These are phyloP conservation scores for Nycticryphes semicollaris DNA, from an alignment of 2,113 vertebrate species.

Conservation along the genomic window DNA sequence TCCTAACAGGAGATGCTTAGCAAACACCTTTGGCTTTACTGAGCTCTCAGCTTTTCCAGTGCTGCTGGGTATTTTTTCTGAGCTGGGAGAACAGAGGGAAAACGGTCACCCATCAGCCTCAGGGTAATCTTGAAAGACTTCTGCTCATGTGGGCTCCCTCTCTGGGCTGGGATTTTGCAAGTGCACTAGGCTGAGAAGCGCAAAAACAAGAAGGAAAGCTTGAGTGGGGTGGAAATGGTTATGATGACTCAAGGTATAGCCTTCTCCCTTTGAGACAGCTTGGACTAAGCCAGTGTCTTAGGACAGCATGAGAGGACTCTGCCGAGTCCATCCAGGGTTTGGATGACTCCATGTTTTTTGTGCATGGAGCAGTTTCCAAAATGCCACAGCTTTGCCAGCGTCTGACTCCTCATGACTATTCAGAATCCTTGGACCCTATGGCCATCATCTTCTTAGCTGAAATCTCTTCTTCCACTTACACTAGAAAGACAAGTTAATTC, in stretches of 20 bases:
- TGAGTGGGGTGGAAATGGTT: not conserved
- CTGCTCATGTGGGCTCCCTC: not conserved
- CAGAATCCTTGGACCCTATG: not conserved
- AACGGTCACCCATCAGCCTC: not conserved
- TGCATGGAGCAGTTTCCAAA: not conserved
- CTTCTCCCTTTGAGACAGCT: not conserved
- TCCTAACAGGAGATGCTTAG: not conserved
- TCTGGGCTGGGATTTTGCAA: not conserved
- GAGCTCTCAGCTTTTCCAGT: conserved; percentile 2
- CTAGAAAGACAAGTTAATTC: not conserved
- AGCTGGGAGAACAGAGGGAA: not conserved
- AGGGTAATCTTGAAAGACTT: not conserved
- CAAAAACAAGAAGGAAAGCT: not conserved
- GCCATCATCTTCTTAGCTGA: not conserved
- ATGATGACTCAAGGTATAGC: not conserved
- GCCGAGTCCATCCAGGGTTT: not conserved
- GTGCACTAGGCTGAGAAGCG: not conserved
- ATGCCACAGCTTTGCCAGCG: not conserved
- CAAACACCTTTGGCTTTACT: not conserved
- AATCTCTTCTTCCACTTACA: not conserved
- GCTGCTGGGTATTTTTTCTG: not conserved
- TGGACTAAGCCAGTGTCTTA: not conserved
- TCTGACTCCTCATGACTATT: not conserved
- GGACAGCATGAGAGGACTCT: not conserved
- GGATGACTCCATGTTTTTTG: not conserved